phyloP scores from a whole-genome alignment of 2,797 vertebrate genomes.

The Schizopygopsis pylzovi region DNA sequence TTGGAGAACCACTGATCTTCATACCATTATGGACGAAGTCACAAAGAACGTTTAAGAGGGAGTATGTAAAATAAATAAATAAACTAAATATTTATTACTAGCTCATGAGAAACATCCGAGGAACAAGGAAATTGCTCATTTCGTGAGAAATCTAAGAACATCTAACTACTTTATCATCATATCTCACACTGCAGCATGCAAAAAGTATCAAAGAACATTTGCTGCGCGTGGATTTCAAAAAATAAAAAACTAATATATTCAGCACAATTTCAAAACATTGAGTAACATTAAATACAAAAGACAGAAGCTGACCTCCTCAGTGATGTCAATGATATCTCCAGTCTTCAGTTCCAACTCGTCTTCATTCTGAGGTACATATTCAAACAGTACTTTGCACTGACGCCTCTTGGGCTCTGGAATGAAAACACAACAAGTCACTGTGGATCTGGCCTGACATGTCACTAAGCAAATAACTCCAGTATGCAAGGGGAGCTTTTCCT shows the following conservation, averaged over 20 bases:
- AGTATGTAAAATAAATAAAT: not conserved
- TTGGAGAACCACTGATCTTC: not conserved
- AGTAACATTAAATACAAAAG: not conserved
- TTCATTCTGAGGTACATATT: slow-evolving; percentile 90
- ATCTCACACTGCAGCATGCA: not conserved
- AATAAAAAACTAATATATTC: not conserved
- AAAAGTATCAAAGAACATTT: not conserved
- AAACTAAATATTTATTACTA: not conserved
- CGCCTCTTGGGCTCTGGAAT: slow-evolving; percentile 86
- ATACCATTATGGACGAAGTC: not conserved
- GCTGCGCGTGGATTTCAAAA: not conserved
- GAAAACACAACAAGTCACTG: slow-evolving; percentile 41
- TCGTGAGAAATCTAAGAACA: not conserved
- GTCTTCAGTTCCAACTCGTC: slow-evolving; percentile 92
- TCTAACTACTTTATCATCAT: not conserved
- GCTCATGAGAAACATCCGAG: not conserved
- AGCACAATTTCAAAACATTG: not conserved
- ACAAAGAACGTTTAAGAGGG: not conserved
- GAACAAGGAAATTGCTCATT: not conserved
- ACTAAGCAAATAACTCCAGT: slow-evolving; percentile 14
- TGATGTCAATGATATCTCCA: slow-evolving; percentile 88
- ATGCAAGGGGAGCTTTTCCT: not conserved
- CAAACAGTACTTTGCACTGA: slow-evolving; percentile 88
- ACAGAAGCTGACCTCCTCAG: slow-evolving; percentile 84
- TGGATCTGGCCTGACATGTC: slow-evolving; percentile 32